These are phyloP conservation scores for Protonibea diacanthus DNA, from an alignment of 2,797 vertebrate species.

Conservation along the genomic window DNA sequence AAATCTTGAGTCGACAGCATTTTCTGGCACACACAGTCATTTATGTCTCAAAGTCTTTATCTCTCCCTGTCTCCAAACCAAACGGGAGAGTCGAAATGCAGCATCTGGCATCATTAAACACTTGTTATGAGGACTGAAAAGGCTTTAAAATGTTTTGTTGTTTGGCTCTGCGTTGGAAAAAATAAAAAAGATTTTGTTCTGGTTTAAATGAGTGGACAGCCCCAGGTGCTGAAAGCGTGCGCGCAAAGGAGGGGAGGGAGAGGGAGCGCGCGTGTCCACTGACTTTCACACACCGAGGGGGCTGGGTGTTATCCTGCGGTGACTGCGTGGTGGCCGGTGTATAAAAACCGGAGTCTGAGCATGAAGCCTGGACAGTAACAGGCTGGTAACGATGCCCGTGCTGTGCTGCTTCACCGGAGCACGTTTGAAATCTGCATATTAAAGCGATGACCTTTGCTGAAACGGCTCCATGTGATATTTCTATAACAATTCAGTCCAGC, in stretches of 20 bases:
- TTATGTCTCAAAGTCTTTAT: constrained; percentile 51
- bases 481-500: constrained; percentile 3
- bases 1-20: constrained; percentile 23
- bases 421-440: constrained; percentile 57
- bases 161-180: constrained; percentile 43
- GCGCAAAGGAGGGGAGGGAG: neutral
- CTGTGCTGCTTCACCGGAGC: constrained; percentile 7
- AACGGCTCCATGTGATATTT: constrained; percentile 30
- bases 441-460: constrained; percentile 65
- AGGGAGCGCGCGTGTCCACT: constrained; percentile 21
- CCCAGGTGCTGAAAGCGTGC: constrained; percentile 62
- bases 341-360: constrained; percentile 2
- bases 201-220: constrained; percentile 48
- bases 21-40: constrained; percentile 38
- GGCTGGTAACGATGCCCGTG: constrained; percentile 22
- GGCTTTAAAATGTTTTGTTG: constrained; percentile 46
- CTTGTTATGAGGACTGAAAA: constrained; percentile 61
- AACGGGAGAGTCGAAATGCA: constrained; percentile 45
- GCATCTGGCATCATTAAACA: constrained; percentile 78
- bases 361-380: constrained; percentile 13
- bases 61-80: constrained; percentile 39
- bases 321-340: constrained; percentile 27
- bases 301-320: constrained; percentile 23
- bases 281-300: constrained; percentile 36
- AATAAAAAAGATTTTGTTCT: constrained; percentile 2